Percentiles rank a stretch among this genome's conserved stretches.
phyloP scores from a whole-genome alignment of 2,888 invertebrate genomes.

The Ditula angustiorana region DNA sequence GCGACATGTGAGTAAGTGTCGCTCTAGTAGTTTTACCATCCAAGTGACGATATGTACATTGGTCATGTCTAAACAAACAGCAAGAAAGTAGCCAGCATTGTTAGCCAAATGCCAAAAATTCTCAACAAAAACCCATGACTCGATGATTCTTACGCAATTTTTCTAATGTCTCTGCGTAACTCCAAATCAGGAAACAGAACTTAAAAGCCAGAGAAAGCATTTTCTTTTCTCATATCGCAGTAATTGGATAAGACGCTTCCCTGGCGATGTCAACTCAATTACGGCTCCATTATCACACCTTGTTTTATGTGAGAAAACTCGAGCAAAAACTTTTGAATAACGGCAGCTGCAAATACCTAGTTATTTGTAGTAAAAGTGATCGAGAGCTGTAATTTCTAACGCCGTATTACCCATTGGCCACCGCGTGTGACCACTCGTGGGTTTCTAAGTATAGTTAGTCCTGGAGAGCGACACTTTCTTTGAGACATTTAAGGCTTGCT shows the following conservation, averaged over 20 bases:
- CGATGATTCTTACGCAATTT: too few relatives aligned
- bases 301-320: constrained; percentile 32
- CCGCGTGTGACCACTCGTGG: neutral
- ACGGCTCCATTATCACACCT: constrained; percentile 8
- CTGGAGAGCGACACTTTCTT: constrained; percentile 1
- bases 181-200: neutral
- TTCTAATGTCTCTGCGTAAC: too few relatives aligned
- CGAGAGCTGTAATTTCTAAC: constrained; percentile 12
- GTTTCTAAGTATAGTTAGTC: constrained; percentile 8
- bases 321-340: constrained; percentile 13
- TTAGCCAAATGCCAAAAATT: too few relatives aligned
- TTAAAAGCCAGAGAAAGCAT: neutral
- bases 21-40: too few relatives aligned
- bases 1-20: too few relatives aligned
- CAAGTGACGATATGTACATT: too few relatives aligned
- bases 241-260: neutral
- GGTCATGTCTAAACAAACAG: too few relatives aligned
- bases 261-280: constrained; percentile 20
- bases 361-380: constrained; percentile 11
- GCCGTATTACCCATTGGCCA: constrained; percentile 3
- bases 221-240: constrained; percentile 23
- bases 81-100: too few relatives aligned
- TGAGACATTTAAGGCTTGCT: neutral
- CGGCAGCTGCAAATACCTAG: neutral
- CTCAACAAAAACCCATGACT: too few relatives aligned